Percentiles rank a stretch among this genome's conserved stretches.
Conservation (phyloP, 2,797 vertebrate species). For the Falco naumanni region DNA sequence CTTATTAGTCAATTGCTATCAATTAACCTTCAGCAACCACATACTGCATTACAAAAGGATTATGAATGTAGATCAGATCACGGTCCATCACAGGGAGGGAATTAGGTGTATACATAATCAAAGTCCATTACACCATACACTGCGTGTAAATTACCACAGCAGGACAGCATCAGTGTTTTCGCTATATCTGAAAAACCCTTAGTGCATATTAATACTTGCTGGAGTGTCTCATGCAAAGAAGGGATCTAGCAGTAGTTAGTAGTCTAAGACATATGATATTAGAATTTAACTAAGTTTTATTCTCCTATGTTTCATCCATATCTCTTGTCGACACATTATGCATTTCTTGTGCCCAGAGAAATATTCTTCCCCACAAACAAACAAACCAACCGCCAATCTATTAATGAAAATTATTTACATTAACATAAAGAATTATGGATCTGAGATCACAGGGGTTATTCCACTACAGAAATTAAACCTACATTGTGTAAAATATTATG, state of each 20-base stretch:
- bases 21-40: constrained; percentile 52
- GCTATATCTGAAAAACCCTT: neutral
- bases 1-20: constrained; percentile 48
- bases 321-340: neutral
- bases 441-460: neutral
- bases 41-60: constrained; percentile 58
- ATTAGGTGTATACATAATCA: constrained; percentile 59
- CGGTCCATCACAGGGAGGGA: constrained; percentile 43
- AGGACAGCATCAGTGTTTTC: constrained; percentile 26
- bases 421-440: neutral
- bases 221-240: neutral
- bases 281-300: neutral
- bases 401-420: neutral
- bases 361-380: neutral
- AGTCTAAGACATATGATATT: neutral
- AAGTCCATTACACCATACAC: constrained; percentile 34
- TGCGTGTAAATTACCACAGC: constrained; percentile 33
- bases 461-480: neutral
- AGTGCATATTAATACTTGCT: constrained; percentile 2
- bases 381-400: neutral
- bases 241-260: neutral
- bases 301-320: neutral
- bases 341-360: neutral
- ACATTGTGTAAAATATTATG: neutral
- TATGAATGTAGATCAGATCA: constrained; percentile 62